Evolutionary conservation across 1,140 invertebrate genomes (phyloP).

Genomic region (Oppia nitens): DNA sequence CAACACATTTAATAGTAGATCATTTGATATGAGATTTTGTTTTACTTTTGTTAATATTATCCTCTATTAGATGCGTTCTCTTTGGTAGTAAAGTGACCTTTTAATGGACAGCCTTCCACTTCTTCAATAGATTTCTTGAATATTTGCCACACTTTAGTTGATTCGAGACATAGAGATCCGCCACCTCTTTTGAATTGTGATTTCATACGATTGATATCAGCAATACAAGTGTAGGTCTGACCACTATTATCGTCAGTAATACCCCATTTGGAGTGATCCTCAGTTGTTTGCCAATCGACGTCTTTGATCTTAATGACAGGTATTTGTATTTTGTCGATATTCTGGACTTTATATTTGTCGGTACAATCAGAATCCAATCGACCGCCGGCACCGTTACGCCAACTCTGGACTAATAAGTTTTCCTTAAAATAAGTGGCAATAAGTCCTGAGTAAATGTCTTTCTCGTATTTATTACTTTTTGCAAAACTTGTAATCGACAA

Average conservation of each 20-base stretch:
- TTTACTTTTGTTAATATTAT: too few relatives aligned
- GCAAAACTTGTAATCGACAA: conserved; percentile 66
- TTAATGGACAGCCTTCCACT: conserved; percentile 17
- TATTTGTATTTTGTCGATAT: conserved; percentile 22
- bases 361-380: conserved; percentile 27
- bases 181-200: conserved; percentile 58
- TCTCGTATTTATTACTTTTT: conserved; percentile 51
- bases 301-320: conserved; percentile 31
- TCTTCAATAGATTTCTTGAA: conserved; percentile 25
- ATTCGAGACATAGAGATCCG: conserved; percentile 55
- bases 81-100: too few relatives aligned
- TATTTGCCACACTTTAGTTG: conserved; percentile 33
- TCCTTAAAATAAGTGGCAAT: conserved; percentile 52
- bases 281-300: conserved; percentile 46
- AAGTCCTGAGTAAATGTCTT: conserved; percentile 51
- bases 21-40: too few relatives aligned
- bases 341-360: conserved; percentile 25
- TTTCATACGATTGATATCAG: conserved; percentile 73
- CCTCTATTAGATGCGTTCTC: too few relatives aligned
- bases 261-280: conserved; percentile 86
- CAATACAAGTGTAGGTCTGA: conserved; percentile 60
- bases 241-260: conserved; percentile 39
- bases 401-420: conserved; percentile 62
- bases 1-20: too few relatives aligned
- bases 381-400: conserved; percentile 57